Evolutionary conservation across 1,140 invertebrate genomes (phyloP).

Genomic region (Papilio helenus): DNA sequence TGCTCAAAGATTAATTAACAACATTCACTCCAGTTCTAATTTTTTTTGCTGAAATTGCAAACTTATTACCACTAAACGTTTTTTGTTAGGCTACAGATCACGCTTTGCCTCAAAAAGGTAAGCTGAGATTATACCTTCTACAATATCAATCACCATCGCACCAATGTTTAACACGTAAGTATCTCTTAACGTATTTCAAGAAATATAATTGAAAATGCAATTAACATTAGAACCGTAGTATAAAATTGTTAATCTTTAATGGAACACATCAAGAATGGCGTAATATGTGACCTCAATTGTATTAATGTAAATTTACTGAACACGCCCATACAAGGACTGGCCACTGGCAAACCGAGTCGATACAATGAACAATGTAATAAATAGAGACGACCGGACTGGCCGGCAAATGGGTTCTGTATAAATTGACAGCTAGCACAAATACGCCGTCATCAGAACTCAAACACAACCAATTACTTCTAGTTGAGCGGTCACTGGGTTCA

Average conservation of each 20-base stretch:
- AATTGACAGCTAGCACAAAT: slow-evolving; percentile 36
- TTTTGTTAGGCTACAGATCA: background rate
- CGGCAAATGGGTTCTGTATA: slow-evolving; percentile 32
- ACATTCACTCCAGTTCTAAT: too few species aligned
- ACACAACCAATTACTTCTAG: slow-evolving; percentile 73
- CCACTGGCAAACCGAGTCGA: slow-evolving; percentile 29
- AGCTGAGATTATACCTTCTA: background rate
- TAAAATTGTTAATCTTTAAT: slow-evolving; percentile 5
- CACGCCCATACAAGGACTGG: slow-evolving; percentile 36
- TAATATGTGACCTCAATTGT: slow-evolving; percentile 28
- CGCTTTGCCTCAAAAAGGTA: too few species aligned
- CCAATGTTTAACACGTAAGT: too few species aligned
- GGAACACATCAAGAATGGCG: slow-evolving; percentile 8
- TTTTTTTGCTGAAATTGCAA: too few species aligned
- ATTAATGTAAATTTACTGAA: slow-evolving; percentile 37
- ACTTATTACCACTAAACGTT: background rate
- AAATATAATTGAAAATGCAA: background rate
- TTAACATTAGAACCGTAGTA: background rate
- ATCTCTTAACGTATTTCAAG: background rate
- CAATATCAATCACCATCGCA: too few species aligned
- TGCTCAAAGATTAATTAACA: too few species aligned
- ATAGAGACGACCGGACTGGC: slow-evolving; percentile 10
- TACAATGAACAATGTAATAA: slow-evolving; percentile 37
- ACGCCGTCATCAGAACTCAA: slow-evolving; percentile 45
- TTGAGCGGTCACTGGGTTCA: slow-evolving; percentile 71